Base-by-base conservation (phyloP, 1,140 invertebrate species). In the Penaeus indicus region DNA sequence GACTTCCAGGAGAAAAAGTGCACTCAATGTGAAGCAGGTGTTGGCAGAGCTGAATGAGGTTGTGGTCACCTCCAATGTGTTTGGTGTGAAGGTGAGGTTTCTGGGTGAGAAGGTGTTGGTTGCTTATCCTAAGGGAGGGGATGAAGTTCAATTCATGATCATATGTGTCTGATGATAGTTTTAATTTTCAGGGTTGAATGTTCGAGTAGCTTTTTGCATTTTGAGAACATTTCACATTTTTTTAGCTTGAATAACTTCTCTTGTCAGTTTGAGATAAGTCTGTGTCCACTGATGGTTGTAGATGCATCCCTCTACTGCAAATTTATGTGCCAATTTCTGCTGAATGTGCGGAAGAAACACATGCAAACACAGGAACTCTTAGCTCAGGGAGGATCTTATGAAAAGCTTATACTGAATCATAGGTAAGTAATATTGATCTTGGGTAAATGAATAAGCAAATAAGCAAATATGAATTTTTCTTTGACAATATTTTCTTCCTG, bases 271-370 rank as follows among this genome's bases (percentile, higher is more conserved):
- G 72, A 84, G 13, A 84, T 88, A 47, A 38, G 54, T 19, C 72
- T 88, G 21, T 62, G 75, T 32, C 87, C 87, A 21, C 62, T 88
- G 7, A 83, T 88, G 87, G 81, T 88, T 25, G 81, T 75, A 18
- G 87, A 88, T 32, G 81, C 75, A 32, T 61, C 77, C 47, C 69
- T 88, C 69, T 88, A 88, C 54, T 84, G 81, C 67, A 82, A 82
- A 54, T 77, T 88, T 22, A 84, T 83, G 69, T 88, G 87, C 27
- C 87, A 88, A 80, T 88, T 88, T 77, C 54, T 88, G 82, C 84
- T 88, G 87, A 75, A 88, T 67, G 81, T 88, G 19, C 81, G 54
- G 42, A 77, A 69, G 69, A 88, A 88, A 63, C 78, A n/a, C 38
- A 47, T 27, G 19, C 63, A 67, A 18, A 64, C 22, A 60, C 87